Evolutionary conservation across 2,797 vertebrate genomes (phyloP).

Genomic region (Monodelphis domestica): DNA sequence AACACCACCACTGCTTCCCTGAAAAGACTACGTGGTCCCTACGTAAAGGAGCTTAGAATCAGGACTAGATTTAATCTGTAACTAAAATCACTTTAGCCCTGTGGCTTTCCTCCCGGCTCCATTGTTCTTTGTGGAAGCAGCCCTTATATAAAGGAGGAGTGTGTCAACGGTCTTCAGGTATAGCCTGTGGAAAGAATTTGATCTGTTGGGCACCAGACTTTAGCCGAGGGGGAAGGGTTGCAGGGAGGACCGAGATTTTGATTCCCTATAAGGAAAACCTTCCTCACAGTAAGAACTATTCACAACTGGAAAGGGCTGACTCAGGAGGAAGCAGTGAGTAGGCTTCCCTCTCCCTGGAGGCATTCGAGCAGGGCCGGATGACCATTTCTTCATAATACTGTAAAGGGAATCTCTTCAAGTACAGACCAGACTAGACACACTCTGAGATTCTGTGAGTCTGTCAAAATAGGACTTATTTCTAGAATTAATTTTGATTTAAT

Average conservation of each 20-base stretch:
- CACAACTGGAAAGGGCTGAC: not conserved
- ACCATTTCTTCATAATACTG: not conserved
- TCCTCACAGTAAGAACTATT: not conserved
- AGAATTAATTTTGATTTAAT: not conserved
- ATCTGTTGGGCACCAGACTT: not conserved
- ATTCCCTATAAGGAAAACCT: not conserved
- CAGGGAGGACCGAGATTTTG: not conserved
- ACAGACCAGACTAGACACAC: not conserved
- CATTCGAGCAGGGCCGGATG: not conserved
- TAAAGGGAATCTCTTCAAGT: not conserved
- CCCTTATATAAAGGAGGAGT: not conserved
- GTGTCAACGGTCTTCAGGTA: not conserved
- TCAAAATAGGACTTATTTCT: not conserved
- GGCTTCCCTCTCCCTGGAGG: not conserved
- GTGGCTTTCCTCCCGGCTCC: not conserved
- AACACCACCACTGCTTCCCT: not conserved
- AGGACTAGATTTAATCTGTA: not conserved
- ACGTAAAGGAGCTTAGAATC: not conserved
- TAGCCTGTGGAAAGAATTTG: not conserved
- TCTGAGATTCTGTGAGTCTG: not conserved
- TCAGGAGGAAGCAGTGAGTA: not conserved
- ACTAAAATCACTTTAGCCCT: not conserved
- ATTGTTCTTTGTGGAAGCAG: not conserved
- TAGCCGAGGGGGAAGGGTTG: not conserved
- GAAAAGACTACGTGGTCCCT: not conserved